phyloP scores from a whole-genome alignment of 2,113 vertebrate species.

The Rutilus rutilus region DNA sequence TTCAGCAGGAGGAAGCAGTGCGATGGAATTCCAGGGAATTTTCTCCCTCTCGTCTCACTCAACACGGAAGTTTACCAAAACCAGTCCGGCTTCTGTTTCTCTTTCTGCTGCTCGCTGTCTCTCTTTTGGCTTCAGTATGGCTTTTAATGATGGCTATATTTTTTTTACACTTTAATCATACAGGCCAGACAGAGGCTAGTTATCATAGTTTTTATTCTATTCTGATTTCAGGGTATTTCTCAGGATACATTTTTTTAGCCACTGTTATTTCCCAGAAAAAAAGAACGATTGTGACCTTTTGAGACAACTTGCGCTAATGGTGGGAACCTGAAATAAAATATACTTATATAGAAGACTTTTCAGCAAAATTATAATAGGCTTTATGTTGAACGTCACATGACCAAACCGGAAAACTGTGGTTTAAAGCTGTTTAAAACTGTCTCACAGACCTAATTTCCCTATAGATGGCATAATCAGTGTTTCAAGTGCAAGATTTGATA shows the following conservation, averaged over 20 bases:
- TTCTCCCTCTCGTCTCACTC: conserved; percentile 47
- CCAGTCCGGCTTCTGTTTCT: background rate
- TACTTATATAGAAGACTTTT: too few species aligned
- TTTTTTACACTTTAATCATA: background rate
- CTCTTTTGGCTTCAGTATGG: background rate
- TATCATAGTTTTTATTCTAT: background rate
- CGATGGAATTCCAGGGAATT: conserved; percentile 55
- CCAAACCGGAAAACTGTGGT: background rate
- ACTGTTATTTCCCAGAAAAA: background rate
- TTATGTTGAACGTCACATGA: too few species aligned
- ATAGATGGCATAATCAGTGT: background rate
- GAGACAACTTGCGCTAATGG: too few species aligned
- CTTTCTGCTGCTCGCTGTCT: background rate
- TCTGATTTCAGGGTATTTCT: background rate
- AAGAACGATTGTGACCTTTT: too few species aligned
- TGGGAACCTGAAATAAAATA: too few species aligned
- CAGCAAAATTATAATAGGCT: too few species aligned
- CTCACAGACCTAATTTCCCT: background rate
- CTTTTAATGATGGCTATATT: background rate
- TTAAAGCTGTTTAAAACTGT: too few species aligned
- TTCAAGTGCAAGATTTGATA: background rate
- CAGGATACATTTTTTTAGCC: background rate
- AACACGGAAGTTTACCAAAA: conserved; percentile 46
- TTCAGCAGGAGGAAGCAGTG: conserved; percentile 51
- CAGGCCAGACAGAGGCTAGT: background rate